These are phyloP conservation scores for Atta colombica DNA, from an alignment of 1,140 invertebrate species.

Conservation along the genomic window DNA sequence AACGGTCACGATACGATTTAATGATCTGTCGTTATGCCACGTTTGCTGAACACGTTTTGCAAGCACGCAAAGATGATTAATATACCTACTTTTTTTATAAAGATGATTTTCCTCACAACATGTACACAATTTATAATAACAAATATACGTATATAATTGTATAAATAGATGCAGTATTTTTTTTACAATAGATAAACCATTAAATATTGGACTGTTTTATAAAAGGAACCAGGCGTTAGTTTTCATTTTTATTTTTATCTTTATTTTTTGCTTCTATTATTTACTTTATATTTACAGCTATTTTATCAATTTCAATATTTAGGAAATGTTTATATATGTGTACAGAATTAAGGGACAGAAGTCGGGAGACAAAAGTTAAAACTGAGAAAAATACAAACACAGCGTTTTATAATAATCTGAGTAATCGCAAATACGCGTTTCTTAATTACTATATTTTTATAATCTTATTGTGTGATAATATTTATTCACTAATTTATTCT, in stretches of 20 bases:
- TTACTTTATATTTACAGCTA: neutral
- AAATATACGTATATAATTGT: neutral
- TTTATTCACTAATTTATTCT: neutral
- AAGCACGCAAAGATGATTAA: constrained; percentile 12
- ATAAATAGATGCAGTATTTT: neutral
- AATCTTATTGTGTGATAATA: neutral
- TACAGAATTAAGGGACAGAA: too few species aligned
- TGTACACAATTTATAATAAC: neutral
- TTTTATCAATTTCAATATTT: neutral
- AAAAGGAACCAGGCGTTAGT: neutral
- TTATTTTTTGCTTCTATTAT: neutral
- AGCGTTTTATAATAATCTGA: neutral
- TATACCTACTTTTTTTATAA: neutral
- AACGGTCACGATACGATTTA: constrained; percentile 66
- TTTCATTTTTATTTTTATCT: neutral
- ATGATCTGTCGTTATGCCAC: constrained; percentile 59
- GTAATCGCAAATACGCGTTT: neutral
- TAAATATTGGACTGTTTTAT: neutral
- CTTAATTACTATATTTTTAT: neutral
- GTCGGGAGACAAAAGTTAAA: too few species aligned
- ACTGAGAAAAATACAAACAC: neutral
- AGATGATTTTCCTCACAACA: constrained; percentile 5
- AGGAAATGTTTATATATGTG: neutral
- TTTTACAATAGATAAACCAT: neutral
- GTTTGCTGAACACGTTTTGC: constrained; percentile 33